Percentiles rank a stretch among this genome's conserved stretches.
phyloP scores from a whole-genome alignment of 2,888 invertebrate genomes.

The Nomada goodeniana region DNA sequence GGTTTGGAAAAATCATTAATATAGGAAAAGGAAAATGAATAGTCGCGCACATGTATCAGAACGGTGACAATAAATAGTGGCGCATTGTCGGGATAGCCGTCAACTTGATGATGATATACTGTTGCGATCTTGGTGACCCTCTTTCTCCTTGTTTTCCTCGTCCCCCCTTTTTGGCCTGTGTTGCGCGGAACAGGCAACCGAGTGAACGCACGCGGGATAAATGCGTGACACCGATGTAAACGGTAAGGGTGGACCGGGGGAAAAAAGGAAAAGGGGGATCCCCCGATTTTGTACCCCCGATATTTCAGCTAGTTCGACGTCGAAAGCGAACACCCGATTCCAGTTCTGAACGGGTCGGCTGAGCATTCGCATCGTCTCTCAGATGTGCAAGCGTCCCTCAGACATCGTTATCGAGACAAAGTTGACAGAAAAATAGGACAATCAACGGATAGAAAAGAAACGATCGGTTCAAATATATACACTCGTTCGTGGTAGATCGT shows the following conservation, averaged over 20 bases:
- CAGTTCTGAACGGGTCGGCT: constrained; percentile 79
- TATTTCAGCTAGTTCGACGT: constrained; percentile 57
- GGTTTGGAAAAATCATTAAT: neutral
- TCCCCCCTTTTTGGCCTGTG: constrained; percentile 40
- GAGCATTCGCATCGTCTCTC: constrained; percentile 72
- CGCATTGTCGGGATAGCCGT: constrained; percentile 72
- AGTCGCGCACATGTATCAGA: constrained; percentile 1
- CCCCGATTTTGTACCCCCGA: constrained; percentile 71
- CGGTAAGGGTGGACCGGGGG: constrained; percentile 65
- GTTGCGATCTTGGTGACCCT: constrained; percentile 79
- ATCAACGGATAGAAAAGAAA: neutral
- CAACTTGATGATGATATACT: constrained; percentile 83
- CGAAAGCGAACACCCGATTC: constrained; percentile 61
- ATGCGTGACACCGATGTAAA: constrained; percentile 61
- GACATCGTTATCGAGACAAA: constrained; percentile 1
- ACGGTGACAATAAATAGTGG: constrained; percentile 48
- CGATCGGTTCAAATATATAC: neutral
- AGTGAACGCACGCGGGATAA: constrained; percentile 60
- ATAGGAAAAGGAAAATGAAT: constrained; percentile 21
- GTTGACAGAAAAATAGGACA: constrained; percentile 11
- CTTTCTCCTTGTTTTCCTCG: constrained; percentile 62
- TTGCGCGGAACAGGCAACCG: constrained; percentile 30
- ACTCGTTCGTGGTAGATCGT: constrained; percentile 7
- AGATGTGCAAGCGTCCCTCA: neutral
- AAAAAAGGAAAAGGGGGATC: constrained; percentile 65